Evolutionary conservation across 2,113 vertebrate genomes (phyloP), one percentile per base, ranked within the genome.

Genomic region (Pungitius pungitius): DNA sequence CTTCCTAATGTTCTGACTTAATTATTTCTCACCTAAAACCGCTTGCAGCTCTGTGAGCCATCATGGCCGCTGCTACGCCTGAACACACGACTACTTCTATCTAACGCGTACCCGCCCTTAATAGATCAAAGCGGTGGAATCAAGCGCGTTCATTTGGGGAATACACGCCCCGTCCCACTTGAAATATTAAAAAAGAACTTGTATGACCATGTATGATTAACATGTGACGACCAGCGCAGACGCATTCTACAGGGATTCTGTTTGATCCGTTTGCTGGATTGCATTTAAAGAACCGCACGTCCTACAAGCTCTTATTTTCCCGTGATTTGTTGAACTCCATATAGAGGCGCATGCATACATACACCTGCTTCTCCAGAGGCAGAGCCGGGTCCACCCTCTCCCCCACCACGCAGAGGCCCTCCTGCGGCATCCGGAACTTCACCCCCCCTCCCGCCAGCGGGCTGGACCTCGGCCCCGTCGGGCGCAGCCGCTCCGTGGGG

Each of bases 291-390:
- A 30, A 30, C 30, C 30, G 5, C 30, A 30, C 30, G 3, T 30
- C 6, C 30, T 30, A 5, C 30, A 30, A 30, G 6, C 30, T 45
- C 15, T 26, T 20, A 11, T 42, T 17, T 61, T 61, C 42, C 39
- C 43, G 40, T 12, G 15, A 27, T 6, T 22, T 15, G 24, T 45
- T 14, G 56, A 39, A 13, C 6, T n/a, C n/a, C n/a, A n/a, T n/a
- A n/a, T n/a, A n/a, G 26, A 68, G 27, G 66, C n/a, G n/a, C 60
- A 33, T 40, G 62, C 30, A 26, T 91, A 96, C 96, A 92, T 95
- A 99, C 97, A 97, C 96, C 90, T 99, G 97, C 80, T 97, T 96
- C 90, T 99, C 96, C 93, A 99, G 92, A 10, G 95, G 94, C 80
- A 98, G 84, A 24, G 90, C 86, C n/a, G 97, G 95, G 77, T 99